Base-by-base conservation (phyloP, 2,113 vertebrate species). In the Aptenodytes forsteri region DNA sequence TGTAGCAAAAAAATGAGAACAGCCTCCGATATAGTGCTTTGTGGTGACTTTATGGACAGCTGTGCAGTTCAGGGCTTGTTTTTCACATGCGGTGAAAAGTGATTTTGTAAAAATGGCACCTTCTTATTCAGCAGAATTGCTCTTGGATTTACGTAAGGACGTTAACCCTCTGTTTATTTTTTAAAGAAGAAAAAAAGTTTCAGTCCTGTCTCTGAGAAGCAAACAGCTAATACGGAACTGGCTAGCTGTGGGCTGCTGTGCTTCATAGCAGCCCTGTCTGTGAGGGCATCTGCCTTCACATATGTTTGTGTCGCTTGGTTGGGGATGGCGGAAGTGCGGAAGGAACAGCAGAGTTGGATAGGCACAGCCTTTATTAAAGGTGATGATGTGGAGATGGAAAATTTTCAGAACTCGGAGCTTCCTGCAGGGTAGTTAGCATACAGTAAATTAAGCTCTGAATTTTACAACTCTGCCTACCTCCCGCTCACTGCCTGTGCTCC, bases 21-120 rank as follows among this genome's bases (percentile, higher is more conserved):
- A 47, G 46, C n/a, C 27, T 72, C 26, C 0, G 4, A 1, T 17
- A 23, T 3, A 1, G 0, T 38, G 36, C 62, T 88, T 38, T 81
- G 71, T 73, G 85, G 13, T 46, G 67, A 89, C 46, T 78, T 73
- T 50, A 4, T 78, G 85, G 79, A 13, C n/a, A 23, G 30, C 55
- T 0, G 1, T 38, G 32, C 30, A 42, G 34, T 25, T 50, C 72
- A 75, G 65, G 50, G 59, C 61, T 90, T 81, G 69, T 44, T 21
- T 83, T 78, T 55, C 16, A 13, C 32, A 5, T 3, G 52, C 5
- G 11, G 14, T 50, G 32, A 71, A 61, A 70, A 81, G 80, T 26
- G 27, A 3, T 73, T 89, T 58, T 83, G 64, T 64, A 61, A 59
- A 75, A 83, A 29, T 2, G 13, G 7, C 65, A 14, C 73, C 40